A percentile compares a stretch with the other conserved stretches of the same genome.
These are phyloP conservation scores for Drosophila leontia DNA, from an alignment of 1,140 invertebrate genomes.

Conservation along the genomic window DNA sequence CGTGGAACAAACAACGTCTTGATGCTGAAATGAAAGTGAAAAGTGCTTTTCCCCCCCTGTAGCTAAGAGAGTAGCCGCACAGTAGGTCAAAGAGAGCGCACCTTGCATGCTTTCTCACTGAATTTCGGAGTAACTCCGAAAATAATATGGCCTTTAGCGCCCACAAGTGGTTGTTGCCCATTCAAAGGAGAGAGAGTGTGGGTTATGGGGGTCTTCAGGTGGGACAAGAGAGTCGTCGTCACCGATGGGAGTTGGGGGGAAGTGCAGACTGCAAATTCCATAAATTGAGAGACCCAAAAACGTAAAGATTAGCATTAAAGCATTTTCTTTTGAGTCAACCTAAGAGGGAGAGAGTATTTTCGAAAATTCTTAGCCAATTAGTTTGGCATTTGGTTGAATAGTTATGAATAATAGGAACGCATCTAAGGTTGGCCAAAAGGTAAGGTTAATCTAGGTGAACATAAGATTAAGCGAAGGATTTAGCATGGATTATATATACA, in stretches of 20 bases:
- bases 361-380: neutral
- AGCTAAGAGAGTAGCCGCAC: conserved; percentile 21
- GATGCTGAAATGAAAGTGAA: conserved; percentile 24
- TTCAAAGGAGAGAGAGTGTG: conserved; percentile 3
- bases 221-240: neutral
- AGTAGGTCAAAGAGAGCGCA: conserved; percentile 30
- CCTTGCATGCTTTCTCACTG: neutral
- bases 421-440: conserved; percentile 26
- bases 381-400: conserved; percentile 13
- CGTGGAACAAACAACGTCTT: conserved; percentile 34
- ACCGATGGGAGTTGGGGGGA: neutral
- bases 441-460: conserved; percentile 42
- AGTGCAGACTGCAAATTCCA: conserved; percentile 8
- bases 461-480: conserved; percentile 34
- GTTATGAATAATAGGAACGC: neutral
- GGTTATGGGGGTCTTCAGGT: neutral
- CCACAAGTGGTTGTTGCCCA: conserved; percentile 77
- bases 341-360: neutral
- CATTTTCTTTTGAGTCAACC: neutral
- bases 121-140: conserved; percentile 67
- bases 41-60: conserved; percentile 8
- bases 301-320: neutral
- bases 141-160: conserved; percentile 31
- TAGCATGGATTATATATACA: neutral
- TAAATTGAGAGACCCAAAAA: conserved; percentile 1